These are phyloP conservation scores for Cochlearius cochlearius DNA, from an alignment of 2,113 vertebrate genomes.

Conservation along the genomic window DNA sequence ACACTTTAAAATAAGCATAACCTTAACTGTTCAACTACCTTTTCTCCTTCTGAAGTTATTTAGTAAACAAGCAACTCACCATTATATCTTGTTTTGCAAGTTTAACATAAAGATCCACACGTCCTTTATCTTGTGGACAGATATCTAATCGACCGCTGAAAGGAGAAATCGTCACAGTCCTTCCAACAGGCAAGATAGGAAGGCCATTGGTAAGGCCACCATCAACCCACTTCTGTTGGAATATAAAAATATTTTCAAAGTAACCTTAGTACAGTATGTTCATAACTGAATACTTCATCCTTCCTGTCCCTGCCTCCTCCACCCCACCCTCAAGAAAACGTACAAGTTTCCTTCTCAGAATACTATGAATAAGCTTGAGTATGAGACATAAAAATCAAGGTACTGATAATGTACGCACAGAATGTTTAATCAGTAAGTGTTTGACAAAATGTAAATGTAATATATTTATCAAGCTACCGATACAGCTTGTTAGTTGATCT, in stretches of 20 bases:
- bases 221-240: conserved; percentile 85
- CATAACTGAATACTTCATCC: neutral
- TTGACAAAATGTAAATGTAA: neutral
- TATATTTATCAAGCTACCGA: neutral
- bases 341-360: neutral
- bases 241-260: neutral
- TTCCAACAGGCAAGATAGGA: conserved; percentile 82
- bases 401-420: neutral
- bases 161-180: conserved; percentile 87
- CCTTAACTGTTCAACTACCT: neutral
- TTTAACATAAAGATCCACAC: conserved; percentile 63
- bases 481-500: neutral
- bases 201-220: conserved; percentile 88
- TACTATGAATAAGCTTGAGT: neutral
- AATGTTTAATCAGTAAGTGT: neutral
- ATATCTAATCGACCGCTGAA: conserved; percentile 84
- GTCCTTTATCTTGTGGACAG: conserved; percentile 79
- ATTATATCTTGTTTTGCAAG: conserved; percentile 82
- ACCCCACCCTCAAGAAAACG: neutral
- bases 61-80: conserved; percentile 67
- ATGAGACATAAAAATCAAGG: neutral
- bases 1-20: neutral
- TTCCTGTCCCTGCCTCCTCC: neutral
- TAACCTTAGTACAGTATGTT: neutral
- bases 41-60: neutral